Evolutionary conservation across 2,113 vertebrate species (phyloP).

Genomic region (Sisor rabdophorus): DNA sequence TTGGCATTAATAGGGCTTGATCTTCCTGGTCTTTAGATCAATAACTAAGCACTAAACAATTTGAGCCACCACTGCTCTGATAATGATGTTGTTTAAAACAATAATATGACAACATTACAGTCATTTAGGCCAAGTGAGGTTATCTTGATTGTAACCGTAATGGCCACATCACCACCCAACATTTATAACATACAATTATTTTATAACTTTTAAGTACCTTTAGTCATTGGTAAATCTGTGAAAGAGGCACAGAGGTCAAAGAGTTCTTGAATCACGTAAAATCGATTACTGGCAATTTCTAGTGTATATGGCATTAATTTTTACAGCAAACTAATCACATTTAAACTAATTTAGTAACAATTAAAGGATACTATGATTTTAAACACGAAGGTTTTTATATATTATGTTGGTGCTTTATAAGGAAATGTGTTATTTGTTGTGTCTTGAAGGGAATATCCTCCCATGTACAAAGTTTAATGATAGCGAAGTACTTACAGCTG

Average conservation of each 20-base stretch:
- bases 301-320: neutral
- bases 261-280: neutral
- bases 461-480: no score
- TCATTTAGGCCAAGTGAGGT: neutral
- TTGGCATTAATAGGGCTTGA: no score
- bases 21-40: no score
- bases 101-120: neutral
- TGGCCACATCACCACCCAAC: slow-evolving; percentile 9
- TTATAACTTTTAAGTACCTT: slow-evolving; percentile 25
- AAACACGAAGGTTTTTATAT: neutral
- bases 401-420: neutral
- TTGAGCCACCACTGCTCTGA: neutral
- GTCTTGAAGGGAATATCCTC: no score
- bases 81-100: neutral
- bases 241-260: slow-evolving; percentile 17
- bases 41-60: no score
- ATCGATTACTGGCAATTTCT: neutral
- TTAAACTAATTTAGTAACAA: neutral
- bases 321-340: slow-evolving; percentile 8
- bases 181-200: slow-evolving; percentile 27
- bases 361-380: neutral
- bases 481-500: neutral
- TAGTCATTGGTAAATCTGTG: slow-evolving; percentile 12
- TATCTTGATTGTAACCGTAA: slow-evolving; percentile 2
- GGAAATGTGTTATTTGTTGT: no score